Evolutionary conservation across 2,888 invertebrate genomes (phyloP).

Genomic region (Ophonus ardosiacus): DNA sequence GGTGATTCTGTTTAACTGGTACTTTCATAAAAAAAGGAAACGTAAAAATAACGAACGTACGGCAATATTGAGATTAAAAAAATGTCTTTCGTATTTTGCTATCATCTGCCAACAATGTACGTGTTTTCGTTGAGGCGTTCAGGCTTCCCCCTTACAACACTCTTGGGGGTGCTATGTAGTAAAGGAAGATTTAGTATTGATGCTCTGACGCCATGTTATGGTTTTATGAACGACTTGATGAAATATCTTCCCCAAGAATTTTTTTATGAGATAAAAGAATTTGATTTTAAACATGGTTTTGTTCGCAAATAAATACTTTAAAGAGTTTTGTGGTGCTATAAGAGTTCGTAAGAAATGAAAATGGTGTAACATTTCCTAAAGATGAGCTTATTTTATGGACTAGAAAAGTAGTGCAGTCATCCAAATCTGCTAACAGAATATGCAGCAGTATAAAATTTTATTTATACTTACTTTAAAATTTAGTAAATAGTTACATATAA

Average conservation of each 20-base stretch:
- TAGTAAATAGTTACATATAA: too few relatives aligned
- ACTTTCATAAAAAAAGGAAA: too few relatives aligned
- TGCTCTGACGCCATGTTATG: slow-evolving; percentile 1
- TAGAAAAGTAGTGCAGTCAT: neutral
- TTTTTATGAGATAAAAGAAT: slow-evolving; percentile 32
- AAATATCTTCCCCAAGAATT: slow-evolving; percentile 5
- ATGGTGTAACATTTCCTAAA: neutral
- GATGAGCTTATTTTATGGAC: neutral
- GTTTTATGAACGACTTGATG: slow-evolving; percentile 23
- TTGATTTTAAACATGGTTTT: slow-evolving; percentile 31
- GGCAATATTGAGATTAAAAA: too few relatives aligned
- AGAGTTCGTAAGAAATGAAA: slow-evolving; percentile 9
- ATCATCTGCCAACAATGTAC: too few relatives aligned
- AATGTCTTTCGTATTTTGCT: too few relatives aligned
- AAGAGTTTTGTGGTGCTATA: neutral
- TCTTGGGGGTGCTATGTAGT: neutral
- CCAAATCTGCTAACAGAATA: too few relatives aligned
- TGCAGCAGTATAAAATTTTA: too few relatives aligned
- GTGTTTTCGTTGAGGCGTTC: too few relatives aligned
- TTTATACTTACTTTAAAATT: too few relatives aligned
- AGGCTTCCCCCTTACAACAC: too few relatives aligned
- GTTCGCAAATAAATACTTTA: slow-evolving; percentile 10
- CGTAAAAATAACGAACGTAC: too few relatives aligned
- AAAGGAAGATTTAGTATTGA: slow-evolving; percentile 33
- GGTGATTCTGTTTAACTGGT: too few relatives aligned